Base-by-base conservation (phyloP, 1,140 invertebrate species). In the Glossosoma conforme region DNA sequence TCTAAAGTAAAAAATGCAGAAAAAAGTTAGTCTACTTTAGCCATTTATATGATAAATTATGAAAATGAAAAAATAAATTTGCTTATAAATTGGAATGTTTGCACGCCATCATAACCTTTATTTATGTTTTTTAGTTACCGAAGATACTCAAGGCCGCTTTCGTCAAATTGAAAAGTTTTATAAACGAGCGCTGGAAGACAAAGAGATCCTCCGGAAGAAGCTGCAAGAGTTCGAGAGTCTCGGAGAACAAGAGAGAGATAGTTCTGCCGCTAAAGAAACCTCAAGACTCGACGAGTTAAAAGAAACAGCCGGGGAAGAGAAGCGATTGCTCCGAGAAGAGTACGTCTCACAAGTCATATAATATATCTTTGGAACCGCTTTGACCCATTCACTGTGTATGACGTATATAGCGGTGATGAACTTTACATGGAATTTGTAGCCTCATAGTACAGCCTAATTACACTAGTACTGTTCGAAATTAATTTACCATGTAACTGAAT, bases 1-100 rank as follows among this genome's bases (percentile, higher is more conserved):
- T 65, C 72, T 43, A 63, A 78, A 54, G 68, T 73, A 13, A 77
- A 77, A 61, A 65, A 70, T 36, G 65, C 77, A 40, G 74, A 81
- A 61, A 68, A 66, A 65, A 77, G 78, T 79, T 54, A 56, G 36
- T 50, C 11, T 4, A n/a, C 41, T 44, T 52, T 42, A 8, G 41
- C 15, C 17, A 46, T 42, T 19, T 11, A 24, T 57, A 49, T 38
- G 11, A 49, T 22, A 10, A 6, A 32, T 22, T n/a, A 19, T 42
- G n/a, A n/a, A n/a, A n/a, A n/a, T n/a, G n/a, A n/a, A 8, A 44
- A 3, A 22, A 19, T 36, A 4, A 36, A 4, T 3, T 19, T 6
- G n/a, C n/a, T 28, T 28, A n/a, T 8, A 28, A 28, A 28, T 28
- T 28, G n/a, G 6, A 28, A 28, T n/a, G n/a, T n/a, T n/a, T n/a